Evolutionary conservation across 2,888 invertebrate genomes (phyloP).

Genomic region (Drosophila mayaguana): DNA sequence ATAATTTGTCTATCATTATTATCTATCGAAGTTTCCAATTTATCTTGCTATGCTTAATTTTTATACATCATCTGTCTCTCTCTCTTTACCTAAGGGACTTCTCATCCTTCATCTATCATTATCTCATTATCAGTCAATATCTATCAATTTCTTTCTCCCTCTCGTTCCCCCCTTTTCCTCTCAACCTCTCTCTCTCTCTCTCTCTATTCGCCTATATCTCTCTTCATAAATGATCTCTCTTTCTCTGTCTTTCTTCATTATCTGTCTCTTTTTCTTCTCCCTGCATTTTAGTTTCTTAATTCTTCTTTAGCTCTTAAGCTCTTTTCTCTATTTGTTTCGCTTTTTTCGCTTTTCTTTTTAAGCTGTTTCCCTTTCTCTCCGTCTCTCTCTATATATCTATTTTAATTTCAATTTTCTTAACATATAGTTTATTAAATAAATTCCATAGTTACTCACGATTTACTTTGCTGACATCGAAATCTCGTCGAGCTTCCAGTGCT

Average conservation of each 20-base stretch:
- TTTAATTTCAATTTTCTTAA: neutral
- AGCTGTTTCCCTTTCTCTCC: neutral
- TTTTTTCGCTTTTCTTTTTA: too few relatives aligned
- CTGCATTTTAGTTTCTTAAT: too few relatives aligned
- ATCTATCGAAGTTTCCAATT: neutral
- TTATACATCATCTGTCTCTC: neutral
- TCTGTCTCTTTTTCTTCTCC: too few relatives aligned
- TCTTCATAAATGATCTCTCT: neutral
- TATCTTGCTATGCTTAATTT: neutral
- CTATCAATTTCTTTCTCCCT: neutral
- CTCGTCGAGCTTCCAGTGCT: conserved; percentile 80
- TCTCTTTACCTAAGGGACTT: too few relatives aligned
- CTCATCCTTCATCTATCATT: too few relatives aligned
- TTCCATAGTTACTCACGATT: conserved; percentile 83
- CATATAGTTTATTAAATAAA: neutral
- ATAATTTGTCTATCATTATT: neutral
- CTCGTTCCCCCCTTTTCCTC: neutral
- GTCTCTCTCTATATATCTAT: too few relatives aligned
- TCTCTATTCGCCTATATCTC: too few relatives aligned
- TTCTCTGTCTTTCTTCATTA: too few relatives aligned
- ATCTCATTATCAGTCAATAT: neutral
- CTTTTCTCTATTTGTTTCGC: neutral
- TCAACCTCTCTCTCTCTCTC: neutral
- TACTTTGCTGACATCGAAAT: conserved; percentile 85
- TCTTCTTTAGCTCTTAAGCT: too few relatives aligned